A percentile compares a stretch with the other conserved stretches of the same genome.
Conservation (phyloP, 2,797 vertebrate species). For the Phaenicophaeus curvirostris region DNA sequence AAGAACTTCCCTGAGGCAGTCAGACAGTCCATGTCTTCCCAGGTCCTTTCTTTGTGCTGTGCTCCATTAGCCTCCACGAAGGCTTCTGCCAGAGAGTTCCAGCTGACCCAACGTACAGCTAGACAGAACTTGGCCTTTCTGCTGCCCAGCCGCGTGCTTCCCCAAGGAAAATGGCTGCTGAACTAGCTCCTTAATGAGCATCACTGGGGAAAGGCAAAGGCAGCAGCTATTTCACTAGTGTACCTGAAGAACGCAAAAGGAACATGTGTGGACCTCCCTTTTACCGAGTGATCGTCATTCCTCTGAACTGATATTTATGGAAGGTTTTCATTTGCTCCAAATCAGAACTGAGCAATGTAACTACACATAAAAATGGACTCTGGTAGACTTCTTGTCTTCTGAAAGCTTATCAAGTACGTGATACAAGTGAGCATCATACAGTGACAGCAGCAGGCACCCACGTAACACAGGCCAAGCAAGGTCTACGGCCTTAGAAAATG, state of each 20-base stretch:
- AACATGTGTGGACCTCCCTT: too few species aligned
- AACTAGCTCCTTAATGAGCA: accelerated
- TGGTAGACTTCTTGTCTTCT: too few species aligned
- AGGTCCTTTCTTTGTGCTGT: neutral
- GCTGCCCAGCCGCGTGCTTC: neutral
- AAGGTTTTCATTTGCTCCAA: neutral
- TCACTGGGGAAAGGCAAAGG: neutral
- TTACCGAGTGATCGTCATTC: neutral
- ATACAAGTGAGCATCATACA: neutral
- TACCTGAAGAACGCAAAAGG: neutral
- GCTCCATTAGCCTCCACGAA: neutral
- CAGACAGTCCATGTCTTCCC: too few species aligned
- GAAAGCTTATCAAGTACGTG: neutral
- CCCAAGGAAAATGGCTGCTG: neutral
- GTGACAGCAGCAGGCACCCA: neutral
- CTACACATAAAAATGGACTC: neutral
- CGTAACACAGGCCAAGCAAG: neutral
- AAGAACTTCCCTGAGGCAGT: neutral
- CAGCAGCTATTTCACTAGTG: neutral
- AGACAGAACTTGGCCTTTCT: neutral
- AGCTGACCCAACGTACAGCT: neutral
- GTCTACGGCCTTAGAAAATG: neutral
- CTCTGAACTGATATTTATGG: neutral
- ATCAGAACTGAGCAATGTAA: neutral
- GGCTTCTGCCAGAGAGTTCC: neutral